Base-by-base conservation (phyloP, 2,888 invertebrate species). In the Oxystoma pomonae region DNA sequence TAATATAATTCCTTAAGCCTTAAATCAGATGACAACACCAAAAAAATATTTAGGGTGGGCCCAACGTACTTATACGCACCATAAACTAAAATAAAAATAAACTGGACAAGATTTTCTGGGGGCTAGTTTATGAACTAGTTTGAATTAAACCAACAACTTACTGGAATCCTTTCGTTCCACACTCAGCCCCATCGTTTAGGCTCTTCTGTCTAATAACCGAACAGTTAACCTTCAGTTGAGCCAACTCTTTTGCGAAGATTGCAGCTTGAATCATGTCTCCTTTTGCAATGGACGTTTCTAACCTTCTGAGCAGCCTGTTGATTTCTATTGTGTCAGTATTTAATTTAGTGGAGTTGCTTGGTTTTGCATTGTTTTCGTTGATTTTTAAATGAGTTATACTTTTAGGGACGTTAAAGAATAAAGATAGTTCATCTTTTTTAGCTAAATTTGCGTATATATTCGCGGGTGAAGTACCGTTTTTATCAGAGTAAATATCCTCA, bases 181-280 rank as follows among this genome's bases (percentile, higher is more conserved):
- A 7, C 12, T 35, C 12, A 35, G 3, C 12, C 12, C 12, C 35
- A 12, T 35, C 12, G 35, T 35, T 12, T 12, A 35, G 61, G 16
- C 73, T 65, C 66, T 78, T 80, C 68, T 81, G 80, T 60, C 86
- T 79, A 35, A 85, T 83, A 1, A 88, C 91, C 50, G 89, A 90
- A 79, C 91, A 90, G 64, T 88, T 88, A 58, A 92, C 85, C 77
- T 90, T 88, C 65, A 91, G 80, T 67, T 90, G 86, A 0, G 92
- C 92, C 69, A 93, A 81, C 77, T 92, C 90, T 68, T 87, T 84
- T 0, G 93, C 92, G 58, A 91, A 85, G 67, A 86, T 85, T 0
- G 92, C 89, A 1, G 93, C 92, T 69, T 89, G 85, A 58, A 84
- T 84, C 78, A 91, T 86, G 72, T 92, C 87, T 5, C 92, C 92